Evolutionary conservation across 1,140 invertebrate species (phyloP).

Genomic region (Drosophila mojavensis): DNA sequence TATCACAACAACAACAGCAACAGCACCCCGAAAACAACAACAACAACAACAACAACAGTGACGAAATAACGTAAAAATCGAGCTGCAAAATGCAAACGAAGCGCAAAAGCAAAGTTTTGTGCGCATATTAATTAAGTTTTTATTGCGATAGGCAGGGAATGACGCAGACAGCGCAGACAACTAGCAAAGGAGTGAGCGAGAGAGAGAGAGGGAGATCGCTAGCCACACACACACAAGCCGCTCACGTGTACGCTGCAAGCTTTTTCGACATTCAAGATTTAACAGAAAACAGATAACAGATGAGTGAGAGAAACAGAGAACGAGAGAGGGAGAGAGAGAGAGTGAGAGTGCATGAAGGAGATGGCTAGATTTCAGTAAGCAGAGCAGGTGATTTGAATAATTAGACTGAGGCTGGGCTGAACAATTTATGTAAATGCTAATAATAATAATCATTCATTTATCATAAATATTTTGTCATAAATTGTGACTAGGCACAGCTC

Average conservation of each 20-base stretch:
- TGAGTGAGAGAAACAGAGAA: neutral
- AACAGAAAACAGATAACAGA: neutral
- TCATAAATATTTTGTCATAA: slow-evolving; percentile 1
- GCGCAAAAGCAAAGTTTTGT: slow-evolving; percentile 25
- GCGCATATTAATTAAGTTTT: slow-evolving; percentile 48
- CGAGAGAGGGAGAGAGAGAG: slow-evolving; percentile 6
- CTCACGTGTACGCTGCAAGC: slow-evolving; percentile 41
- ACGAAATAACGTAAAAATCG: neutral
- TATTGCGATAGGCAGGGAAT: slow-evolving; percentile 58
- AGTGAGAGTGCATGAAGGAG: neutral
- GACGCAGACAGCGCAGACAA: slow-evolving; percentile 13
- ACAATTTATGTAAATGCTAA: slow-evolving; percentile 3
- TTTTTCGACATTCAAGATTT: slow-evolving; percentile 43
- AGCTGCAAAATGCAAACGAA: slow-evolving; percentile 29
- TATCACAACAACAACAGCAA: slow-evolving; percentile 10
- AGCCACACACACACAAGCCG: slow-evolving; percentile 5
- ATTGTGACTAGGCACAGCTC: neutral
- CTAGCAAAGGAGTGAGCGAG: neutral
- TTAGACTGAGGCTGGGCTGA: neutral
- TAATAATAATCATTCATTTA: slow-evolving; percentile 1
- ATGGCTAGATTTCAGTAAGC: neutral
- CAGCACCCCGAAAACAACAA: neutral
- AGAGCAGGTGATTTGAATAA: slow-evolving; percentile 7
- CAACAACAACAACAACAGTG: too few species aligned
- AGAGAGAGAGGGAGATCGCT: slow-evolving; percentile 3